Conservation (phyloP, 2,797 vertebrate genomes). For the Mormyrops boulengeri region DNA sequence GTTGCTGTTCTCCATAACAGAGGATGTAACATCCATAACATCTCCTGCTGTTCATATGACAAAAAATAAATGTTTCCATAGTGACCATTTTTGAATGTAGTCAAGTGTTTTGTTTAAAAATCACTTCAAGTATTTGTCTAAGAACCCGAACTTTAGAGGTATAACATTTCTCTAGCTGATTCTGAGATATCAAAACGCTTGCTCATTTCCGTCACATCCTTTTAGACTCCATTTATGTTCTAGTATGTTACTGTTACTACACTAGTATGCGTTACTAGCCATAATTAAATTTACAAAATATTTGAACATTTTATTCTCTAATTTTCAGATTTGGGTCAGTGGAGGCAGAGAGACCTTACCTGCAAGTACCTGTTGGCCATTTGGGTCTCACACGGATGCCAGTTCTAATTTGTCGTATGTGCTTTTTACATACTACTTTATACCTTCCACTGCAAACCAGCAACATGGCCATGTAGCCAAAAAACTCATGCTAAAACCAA, state of each 20-base stretch:
- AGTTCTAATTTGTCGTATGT: not conserved
- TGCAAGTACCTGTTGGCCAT: not conserved
- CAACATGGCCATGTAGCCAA: not conserved
- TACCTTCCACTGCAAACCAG: not conserved
- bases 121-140: not conserved
- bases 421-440: not conserved
- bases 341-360: not conserved
- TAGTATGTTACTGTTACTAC: not conserved
- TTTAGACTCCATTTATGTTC: not conserved
- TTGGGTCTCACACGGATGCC: not conserved
- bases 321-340: not conserved
- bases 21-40: not conserved
- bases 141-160: not conserved
- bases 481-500: not conserved
- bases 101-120: not conserved
- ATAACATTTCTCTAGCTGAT: not conserved
- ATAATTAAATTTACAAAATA: not conserved
- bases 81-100: not conserved
- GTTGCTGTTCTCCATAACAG: slow-evolving; percentile 4
- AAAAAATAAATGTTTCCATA: slow-evolving; percentile 7
- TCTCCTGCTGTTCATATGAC: not conserved
- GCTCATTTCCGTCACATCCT: not conserved
- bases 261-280: not conserved
- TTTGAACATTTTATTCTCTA: not conserved
- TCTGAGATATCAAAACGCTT: not conserved